Percentiles rank a stretch among this genome's conserved stretches.
These are phyloP conservation scores for Onychostruthus taczanowskii DNA, from an alignment of 2,113 vertebrate species.

Conservation along the genomic window DNA sequence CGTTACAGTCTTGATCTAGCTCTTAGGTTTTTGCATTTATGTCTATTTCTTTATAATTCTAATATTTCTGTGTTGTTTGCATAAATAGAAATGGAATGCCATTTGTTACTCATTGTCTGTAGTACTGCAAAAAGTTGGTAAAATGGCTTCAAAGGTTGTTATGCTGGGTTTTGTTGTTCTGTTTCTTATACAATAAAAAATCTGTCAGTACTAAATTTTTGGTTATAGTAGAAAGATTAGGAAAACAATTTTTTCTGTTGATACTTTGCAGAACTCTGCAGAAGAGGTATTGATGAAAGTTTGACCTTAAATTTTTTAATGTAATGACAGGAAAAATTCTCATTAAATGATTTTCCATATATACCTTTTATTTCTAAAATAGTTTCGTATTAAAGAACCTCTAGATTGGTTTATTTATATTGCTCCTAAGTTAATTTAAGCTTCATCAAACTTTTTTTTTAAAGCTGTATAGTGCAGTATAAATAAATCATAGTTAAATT, in stretches of 20 bases:
- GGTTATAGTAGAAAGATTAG: background rate
- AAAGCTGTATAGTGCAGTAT: background rate
- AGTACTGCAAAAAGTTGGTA: background rate
- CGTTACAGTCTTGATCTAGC: background rate
- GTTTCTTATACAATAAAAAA: background rate
- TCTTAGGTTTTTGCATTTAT: background rate
- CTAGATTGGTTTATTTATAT: background rate
- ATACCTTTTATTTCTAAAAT: background rate
- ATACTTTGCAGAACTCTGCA: background rate
- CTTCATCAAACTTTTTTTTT: background rate
- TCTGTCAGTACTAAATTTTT: background rate
- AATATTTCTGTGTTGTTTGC: background rate
- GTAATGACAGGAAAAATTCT: background rate
- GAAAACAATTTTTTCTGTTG: background rate
- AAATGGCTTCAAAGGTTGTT: background rate
- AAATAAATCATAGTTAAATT: slow-evolving; percentile 22
- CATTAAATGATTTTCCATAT: background rate
- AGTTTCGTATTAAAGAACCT: slow-evolving; percentile 6
- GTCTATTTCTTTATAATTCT: background rate
- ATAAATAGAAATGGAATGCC: background rate
- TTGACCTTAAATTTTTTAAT: background rate
- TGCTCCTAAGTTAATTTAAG: background rate
- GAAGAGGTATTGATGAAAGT: background rate
- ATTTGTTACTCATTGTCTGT: background rate
- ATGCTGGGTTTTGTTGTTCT: background rate